phyloP scores from a whole-genome alignment of 2,797 vertebrate genomes.

The Argentina silus region DNA sequence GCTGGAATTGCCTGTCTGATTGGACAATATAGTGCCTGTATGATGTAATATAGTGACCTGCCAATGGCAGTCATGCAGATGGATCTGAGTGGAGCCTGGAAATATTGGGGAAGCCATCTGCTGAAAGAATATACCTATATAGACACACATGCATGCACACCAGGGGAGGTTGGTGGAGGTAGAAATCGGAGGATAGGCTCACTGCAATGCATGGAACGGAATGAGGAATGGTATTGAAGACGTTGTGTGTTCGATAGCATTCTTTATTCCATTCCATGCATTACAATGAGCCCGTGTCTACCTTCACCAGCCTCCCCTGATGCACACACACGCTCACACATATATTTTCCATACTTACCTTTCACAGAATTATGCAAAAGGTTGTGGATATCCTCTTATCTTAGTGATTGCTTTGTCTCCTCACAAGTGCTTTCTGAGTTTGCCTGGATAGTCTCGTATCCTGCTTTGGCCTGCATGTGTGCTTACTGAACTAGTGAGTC shows the following conservation, averaged over 20 bases:
- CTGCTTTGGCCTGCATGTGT: constrained; percentile 76
- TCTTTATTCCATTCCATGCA: no score
- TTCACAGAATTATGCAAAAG: neutral
- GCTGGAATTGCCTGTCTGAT: constrained; percentile 2
- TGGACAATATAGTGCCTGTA: neutral
- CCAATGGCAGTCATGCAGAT: neutral
- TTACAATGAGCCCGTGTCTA: no score
- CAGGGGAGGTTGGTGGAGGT: no score
- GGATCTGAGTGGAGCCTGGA: constrained; percentile 46
- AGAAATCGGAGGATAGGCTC: no score
- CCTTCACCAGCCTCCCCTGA: neutral
- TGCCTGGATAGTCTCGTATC: constrained; percentile 65
- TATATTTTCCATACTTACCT: neutral
- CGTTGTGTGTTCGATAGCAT: no score
- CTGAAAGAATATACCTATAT: constrained; percentile 3
- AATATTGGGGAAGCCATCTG: constrained; percentile 23
- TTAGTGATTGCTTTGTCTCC: constrained; percentile 55
- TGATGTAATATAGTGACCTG: constrained; percentile 12
- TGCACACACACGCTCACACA: neutral
- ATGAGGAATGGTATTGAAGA: no score
- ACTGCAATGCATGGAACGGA: no score
- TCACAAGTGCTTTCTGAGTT: constrained; percentile 74
- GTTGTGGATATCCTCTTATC: neutral
- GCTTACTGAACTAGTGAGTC: constrained; percentile 32
- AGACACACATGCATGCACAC: neutral